Evolutionary conservation across 2,797 vertebrate genomes (phyloP).

Genomic region (Microctenopoma lineatum): DNA sequence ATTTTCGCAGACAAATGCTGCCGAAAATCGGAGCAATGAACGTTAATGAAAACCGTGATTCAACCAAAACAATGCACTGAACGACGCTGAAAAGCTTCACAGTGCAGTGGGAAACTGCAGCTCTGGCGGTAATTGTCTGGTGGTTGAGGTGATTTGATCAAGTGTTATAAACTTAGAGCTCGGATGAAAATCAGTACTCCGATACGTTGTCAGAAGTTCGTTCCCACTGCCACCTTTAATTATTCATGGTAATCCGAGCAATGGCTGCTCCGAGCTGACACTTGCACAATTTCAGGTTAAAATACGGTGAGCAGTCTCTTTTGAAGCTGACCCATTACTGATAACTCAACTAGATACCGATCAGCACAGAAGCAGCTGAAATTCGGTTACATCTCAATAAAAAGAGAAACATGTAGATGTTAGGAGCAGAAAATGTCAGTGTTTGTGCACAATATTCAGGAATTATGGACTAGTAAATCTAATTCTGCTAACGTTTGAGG

Average conservation of each 20-base stretch:
- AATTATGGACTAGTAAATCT: not conserved
- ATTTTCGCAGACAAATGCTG: not conserved
- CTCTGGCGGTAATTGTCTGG: not conserved
- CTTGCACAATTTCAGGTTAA: slow-evolving; percentile 11
- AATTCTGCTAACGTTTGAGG: not conserved
- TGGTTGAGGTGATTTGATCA: not conserved
- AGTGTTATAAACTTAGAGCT: not conserved
- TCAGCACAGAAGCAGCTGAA: slow-evolving; percentile 7
- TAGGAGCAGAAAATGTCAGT: slow-evolving; percentile 11
- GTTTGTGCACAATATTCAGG: slow-evolving; percentile 10
- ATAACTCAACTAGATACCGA: slow-evolving; percentile 12
- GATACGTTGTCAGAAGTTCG: not conserved
- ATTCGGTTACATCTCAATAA: slow-evolving; percentile 15
- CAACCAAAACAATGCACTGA: slow-evolving; percentile 1
- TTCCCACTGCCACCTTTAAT: not conserved
- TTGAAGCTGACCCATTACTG: not conserved
- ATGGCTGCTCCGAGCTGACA: slow-evolving; percentile 12
- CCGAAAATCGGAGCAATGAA: not conserved
- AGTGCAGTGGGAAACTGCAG: not conserved
- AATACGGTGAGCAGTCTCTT: slow-evolving; percentile 22
- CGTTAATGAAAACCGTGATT: not conserved
- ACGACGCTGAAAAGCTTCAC: not conserved
- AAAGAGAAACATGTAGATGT: slow-evolving; percentile 21
- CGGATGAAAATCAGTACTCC: no score
- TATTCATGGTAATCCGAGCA: not conserved